Conservation (phyloP, 1,140 invertebrate genomes). For the Drosophila pectinifera region DNA sequence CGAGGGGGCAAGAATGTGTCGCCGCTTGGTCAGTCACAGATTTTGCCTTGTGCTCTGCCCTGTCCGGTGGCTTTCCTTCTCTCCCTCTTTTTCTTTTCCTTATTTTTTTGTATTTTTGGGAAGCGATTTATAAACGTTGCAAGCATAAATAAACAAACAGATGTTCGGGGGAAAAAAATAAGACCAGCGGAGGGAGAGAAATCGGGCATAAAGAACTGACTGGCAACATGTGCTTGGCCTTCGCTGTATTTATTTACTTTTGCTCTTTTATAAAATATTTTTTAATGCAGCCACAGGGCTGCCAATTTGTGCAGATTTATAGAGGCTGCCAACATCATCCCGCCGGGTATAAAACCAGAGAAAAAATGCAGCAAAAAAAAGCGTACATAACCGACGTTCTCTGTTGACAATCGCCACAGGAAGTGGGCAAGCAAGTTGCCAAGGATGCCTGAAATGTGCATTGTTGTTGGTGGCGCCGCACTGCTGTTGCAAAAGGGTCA, state of each 20-base stretch:
- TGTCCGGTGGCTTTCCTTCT: constrained; percentile 10
- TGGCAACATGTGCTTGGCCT: constrained; percentile 71
- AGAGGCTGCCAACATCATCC: constrained; percentile 57
- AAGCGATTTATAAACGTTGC: constrained; percentile 83
- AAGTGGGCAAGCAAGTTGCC: constrained; percentile 62
- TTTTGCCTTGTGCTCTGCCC: constrained; percentile 44
- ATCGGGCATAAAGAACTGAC: constrained; percentile 42
- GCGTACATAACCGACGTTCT: constrained; percentile 48
- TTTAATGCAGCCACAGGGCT: constrained; percentile 82
- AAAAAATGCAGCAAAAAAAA: constrained; percentile 12
- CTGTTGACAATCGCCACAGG: constrained; percentile 80
- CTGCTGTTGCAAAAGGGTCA: constrained; percentile 52
- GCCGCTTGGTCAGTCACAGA: constrained; percentile 55
- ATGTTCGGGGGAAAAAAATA: constrained; percentile 54
- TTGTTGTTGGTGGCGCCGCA: constrained; percentile 34
- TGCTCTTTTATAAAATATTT: constrained; percentile 80
- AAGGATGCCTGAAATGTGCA: constrained; percentile 48
- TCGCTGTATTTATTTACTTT: constrained; percentile 81
- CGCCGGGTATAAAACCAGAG: constrained; percentile 25
- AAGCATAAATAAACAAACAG: constrained; percentile 81
- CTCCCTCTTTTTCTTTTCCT: not conserved
- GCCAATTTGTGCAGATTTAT: constrained; percentile 83
- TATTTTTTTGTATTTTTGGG: constrained; percentile 42
- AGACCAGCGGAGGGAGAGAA: constrained; percentile 12
- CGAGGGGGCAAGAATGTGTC: constrained; percentile 27